Conservation (phyloP, 2,888 invertebrate species). For the Uloborus plumipes region DNA sequence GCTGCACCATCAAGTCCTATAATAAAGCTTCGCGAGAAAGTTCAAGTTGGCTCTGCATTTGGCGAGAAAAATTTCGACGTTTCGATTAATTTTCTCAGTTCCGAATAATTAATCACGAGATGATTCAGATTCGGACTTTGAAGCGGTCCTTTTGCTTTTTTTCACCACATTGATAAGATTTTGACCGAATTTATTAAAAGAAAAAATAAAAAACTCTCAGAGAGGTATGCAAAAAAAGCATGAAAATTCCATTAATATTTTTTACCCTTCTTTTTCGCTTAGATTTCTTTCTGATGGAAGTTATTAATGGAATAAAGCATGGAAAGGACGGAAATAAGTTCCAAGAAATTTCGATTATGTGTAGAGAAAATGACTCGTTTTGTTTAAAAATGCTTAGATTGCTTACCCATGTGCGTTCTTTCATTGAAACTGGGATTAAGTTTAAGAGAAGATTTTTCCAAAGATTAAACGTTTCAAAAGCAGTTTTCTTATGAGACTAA, state of each 20-base stretch:
- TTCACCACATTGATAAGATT: slow-evolving; percentile 43
- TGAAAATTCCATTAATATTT: slow-evolving; percentile 60
- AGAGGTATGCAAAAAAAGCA: slow-evolving; percentile 16
- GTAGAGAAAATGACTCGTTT: slow-evolving; percentile 54
- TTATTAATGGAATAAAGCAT: slow-evolving; percentile 57
- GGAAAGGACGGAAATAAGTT: slow-evolving; percentile 54
- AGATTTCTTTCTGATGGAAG: slow-evolving; percentile 42
- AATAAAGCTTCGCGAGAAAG: slow-evolving; percentile 11
- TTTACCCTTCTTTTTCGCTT: slow-evolving; percentile 34
- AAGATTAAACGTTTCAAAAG: too few relatives aligned
- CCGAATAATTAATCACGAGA: slow-evolving; percentile 54
- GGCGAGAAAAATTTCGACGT: slow-evolving; percentile 49
- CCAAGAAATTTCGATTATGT: slow-evolving; percentile 53
- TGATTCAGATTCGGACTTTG: slow-evolving; percentile 51
- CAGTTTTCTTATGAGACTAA: too few relatives aligned
- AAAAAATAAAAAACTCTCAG: slow-evolving; percentile 16
- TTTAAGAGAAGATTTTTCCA: too few relatives aligned
- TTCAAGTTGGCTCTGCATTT: slow-evolving; percentile 47
- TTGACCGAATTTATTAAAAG: slow-evolving; percentile 1
- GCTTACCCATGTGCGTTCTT: too few relatives aligned
- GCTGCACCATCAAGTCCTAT: not conserved
- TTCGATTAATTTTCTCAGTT: slow-evolving; percentile 47
- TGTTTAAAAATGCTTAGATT: slow-evolving; percentile 21
- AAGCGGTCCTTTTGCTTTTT: slow-evolving; percentile 10
- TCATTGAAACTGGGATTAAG: too few relatives aligned